Percentiles rank a stretch among this genome's conserved stretches.
phyloP scores from a whole-genome alignment of 2,888 invertebrate genomes.

The Norana najaformis region DNA sequence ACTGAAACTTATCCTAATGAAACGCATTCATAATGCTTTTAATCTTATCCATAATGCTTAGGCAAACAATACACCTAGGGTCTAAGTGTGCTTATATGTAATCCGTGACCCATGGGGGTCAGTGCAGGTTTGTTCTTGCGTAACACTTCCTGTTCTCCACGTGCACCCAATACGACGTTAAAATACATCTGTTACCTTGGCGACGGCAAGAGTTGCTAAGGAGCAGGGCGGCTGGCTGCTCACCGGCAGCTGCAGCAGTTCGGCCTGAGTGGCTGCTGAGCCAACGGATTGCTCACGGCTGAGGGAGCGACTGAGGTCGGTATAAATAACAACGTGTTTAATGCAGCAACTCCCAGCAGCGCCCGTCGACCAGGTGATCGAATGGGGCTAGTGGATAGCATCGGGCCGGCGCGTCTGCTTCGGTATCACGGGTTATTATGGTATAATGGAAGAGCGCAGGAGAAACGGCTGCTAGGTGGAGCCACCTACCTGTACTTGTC shows the following conservation, averaged over 20 bases:
- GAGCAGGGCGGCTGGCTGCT: neutral
- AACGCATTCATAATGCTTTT: too few species aligned
- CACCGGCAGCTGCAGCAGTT: neutral
- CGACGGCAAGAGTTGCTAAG: neutral
- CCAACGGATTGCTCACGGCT: neutral
- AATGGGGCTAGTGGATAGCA: neutral
- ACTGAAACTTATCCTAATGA: too few species aligned
- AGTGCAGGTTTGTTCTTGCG: neutral
- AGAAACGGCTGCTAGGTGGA: neutral
- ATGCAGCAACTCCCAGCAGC: neutral
- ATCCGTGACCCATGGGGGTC: neutral
- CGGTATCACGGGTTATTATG: neutral
- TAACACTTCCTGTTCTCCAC: neutral
- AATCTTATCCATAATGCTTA: neutral
- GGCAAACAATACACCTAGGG: neutral
- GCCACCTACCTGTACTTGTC: conserved; percentile 4
- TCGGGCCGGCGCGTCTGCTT: neutral
- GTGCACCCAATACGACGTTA: neutral
- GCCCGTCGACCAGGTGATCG: neutral
- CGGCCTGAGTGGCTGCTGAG: neutral
- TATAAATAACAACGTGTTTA: conserved; percentile 13
- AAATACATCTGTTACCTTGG: conserved; percentile 3
- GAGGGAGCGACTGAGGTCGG: neutral
- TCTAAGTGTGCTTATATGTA: neutral
- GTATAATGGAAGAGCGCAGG: neutral